phyloP scores from a whole-genome alignment of 1,140 invertebrate species.

The Charaxes varanes region DNA sequence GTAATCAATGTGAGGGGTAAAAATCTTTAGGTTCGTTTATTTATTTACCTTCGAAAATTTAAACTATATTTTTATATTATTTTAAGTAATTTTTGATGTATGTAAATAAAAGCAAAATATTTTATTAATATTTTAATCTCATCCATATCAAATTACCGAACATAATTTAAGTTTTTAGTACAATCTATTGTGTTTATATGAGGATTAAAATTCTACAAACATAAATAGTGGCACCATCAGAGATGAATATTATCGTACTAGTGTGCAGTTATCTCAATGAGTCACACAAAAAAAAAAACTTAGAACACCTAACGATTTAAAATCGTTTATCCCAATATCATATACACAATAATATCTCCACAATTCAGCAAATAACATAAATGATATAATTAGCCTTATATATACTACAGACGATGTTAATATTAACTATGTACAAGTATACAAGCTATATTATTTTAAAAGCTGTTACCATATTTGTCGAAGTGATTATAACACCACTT shows the following conservation, averaged over 20 bases:
- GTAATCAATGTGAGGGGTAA: no score
- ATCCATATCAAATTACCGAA: slow-evolving; percentile 71
- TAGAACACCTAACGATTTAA: slow-evolving; percentile 49
- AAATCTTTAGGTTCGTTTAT: no score
- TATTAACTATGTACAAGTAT: slow-evolving; percentile 55
- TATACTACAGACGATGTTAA: slow-evolving; percentile 27
- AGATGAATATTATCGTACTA: slow-evolving; percentile 40
- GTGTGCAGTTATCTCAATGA: slow-evolving; percentile 46
- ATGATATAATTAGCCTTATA: slow-evolving; percentile 49
- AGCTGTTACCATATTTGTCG: slow-evolving; percentile 37
- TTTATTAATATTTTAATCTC: slow-evolving; percentile 63
- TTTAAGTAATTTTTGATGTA: background rate
- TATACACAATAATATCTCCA: slow-evolving; percentile 32
- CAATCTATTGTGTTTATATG: slow-evolving; percentile 56
- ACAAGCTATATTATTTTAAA: slow-evolving; percentile 46
- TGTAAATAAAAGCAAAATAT: slow-evolving; percentile 25
- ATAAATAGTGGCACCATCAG: slow-evolving; percentile 59
- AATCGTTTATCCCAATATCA: slow-evolving; percentile 46
- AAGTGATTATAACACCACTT: slow-evolving; percentile 70
- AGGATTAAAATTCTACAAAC: slow-evolving; percentile 55
- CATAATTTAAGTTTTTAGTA: slow-evolving; percentile 66
- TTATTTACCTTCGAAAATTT: no score
- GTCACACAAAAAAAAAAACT: slow-evolving; percentile 33
- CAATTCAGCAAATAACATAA: slow-evolving; percentile 46
- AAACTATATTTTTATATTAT: background rate